A percentile compares a stretch with the other conserved stretches of the same genome.
These are phyloP conservation scores for Scaptomyza montana DNA, from an alignment of 1,140 invertebrate genomes.

Conservation along the genomic window DNA sequence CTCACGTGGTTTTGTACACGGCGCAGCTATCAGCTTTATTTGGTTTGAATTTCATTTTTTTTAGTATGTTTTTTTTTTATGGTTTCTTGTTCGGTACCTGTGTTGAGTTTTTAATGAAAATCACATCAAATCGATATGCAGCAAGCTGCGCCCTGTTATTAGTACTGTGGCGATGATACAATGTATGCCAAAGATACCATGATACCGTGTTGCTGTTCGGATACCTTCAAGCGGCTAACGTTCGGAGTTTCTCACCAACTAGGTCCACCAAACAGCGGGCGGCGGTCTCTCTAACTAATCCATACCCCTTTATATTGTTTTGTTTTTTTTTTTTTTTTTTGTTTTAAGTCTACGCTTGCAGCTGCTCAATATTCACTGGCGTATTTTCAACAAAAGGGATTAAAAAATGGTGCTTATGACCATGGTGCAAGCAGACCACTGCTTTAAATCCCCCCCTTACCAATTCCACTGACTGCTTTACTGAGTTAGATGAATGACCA, in stretches of 20 bases:
- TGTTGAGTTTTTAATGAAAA: slow-evolving; percentile 77
- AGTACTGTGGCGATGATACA: not conserved
- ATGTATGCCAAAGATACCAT: not conserved
- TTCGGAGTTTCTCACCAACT: slow-evolving; percentile 10
- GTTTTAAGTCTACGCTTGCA: slow-evolving; percentile 23
- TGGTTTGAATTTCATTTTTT: not conserved
- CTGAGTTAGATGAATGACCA: slow-evolving; percentile 72
- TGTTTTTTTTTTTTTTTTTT: not conserved
- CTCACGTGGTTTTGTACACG: slow-evolving; percentile 50
- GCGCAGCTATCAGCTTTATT: slow-evolving; percentile 47
- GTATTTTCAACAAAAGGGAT: slow-evolving; percentile 63
- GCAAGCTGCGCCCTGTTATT: slow-evolving; percentile 30
- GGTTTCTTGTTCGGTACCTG: slow-evolving; percentile 58
- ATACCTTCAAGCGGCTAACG: slow-evolving; percentile 49
- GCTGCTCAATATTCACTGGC: slow-evolving; percentile 67
- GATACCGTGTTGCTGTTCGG: not conserved
- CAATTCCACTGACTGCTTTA: slow-evolving; percentile 7
- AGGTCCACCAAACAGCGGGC: not conserved
- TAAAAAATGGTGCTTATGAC: slow-evolving; percentile 29
- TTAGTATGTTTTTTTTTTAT: slow-evolving; percentile 16
- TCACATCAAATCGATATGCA: slow-evolving; percentile 78
- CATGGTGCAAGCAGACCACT: too few relatives aligned
- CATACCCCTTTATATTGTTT: not conserved
- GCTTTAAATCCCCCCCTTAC: too few relatives aligned
- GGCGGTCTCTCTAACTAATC: too few relatives aligned